Conservation (phyloP, 2,888 invertebrate species). For the Zygothrica quintamaculata region DNA sequence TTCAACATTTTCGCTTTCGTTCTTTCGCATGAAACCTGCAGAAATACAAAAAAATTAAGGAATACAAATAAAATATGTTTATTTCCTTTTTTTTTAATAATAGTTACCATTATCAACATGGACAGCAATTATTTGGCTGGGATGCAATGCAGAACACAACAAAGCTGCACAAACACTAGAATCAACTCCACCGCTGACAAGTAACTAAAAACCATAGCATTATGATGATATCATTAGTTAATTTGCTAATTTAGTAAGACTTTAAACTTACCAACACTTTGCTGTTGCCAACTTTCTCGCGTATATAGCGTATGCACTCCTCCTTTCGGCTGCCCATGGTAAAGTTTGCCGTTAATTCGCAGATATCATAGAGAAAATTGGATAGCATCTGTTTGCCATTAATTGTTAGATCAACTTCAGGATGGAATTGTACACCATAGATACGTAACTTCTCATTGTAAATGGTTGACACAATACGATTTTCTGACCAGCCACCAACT, state of each 20-base stretch:
- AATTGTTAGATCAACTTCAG: slow-evolving; percentile 97
- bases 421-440: slow-evolving; percentile 99
- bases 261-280: slow-evolving; percentile 93
- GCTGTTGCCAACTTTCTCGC: slow-evolving; percentile 93
- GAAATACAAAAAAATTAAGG: neutral
- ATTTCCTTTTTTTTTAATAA: too few relatives aligned
- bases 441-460: slow-evolving; percentile 95
- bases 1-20: slow-evolving; percentile 95
- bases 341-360: slow-evolving; percentile 93
- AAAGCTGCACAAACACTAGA: slow-evolving; percentile 99
- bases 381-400: slow-evolving; percentile 96
- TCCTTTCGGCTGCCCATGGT: slow-evolving; percentile 94
- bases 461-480: slow-evolving; percentile 93
- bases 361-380: slow-evolving; percentile 97
- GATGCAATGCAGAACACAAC: slow-evolving; percentile 93
- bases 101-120: slow-evolving; percentile 99
- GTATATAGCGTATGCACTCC: slow-evolving; percentile 96
- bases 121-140: slow-evolving; percentile 96
- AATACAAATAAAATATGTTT: neutral
- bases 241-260: neutral
- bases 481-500: slow-evolving; percentile 92
- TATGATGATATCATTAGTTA: neutral
- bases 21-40: slow-evolving; percentile 95
- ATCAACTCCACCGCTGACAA: slow-evolving; percentile 99
- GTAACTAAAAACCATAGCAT: slow-evolving; percentile 86